Evolutionary conservation across 2,888 invertebrate genomes (phyloP).

Genomic region (Eupithecia pulchellata): DNA sequence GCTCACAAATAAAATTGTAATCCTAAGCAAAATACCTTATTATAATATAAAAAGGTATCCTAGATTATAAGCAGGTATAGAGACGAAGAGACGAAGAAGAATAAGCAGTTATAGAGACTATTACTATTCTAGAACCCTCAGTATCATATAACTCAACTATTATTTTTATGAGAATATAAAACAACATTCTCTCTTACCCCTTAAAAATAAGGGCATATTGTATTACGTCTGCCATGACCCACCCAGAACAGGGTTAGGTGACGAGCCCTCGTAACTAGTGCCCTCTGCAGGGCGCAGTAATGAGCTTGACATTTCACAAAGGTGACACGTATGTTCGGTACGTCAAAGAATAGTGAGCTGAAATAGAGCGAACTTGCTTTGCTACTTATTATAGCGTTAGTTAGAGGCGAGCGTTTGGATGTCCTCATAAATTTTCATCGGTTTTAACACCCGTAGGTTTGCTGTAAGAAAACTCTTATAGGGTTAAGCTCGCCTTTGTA

Average conservation of each 20-base stretch:
- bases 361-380: not conserved
- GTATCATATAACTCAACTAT: not conserved
- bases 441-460: too few species aligned
- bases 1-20: not conserved
- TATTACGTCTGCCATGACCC: slow-evolving; percentile 19
- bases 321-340: not conserved
- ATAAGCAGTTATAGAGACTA: too few species aligned
- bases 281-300: slow-evolving; percentile 35
- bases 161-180: not conserved
- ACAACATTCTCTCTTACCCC: not conserved
- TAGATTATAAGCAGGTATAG: not conserved
- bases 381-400: not conserved
- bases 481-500: too few species aligned
- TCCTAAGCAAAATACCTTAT: not conserved
- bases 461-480: too few species aligned
- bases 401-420: not conserved
- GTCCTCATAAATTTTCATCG: not conserved
- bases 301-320: slow-evolving; percentile 44
- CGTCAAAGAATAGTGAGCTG: not conserved
- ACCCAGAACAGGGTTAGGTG: slow-evolving; percentile 26
- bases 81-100: too few species aligned
- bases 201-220: slow-evolving; percentile 1
- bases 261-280: slow-evolving; percentile 27
- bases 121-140: not conserved
- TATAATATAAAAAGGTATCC: too few species aligned